Conservation (phyloP, 2,797 vertebrate species). For the Coreius guichenoti region DNA sequence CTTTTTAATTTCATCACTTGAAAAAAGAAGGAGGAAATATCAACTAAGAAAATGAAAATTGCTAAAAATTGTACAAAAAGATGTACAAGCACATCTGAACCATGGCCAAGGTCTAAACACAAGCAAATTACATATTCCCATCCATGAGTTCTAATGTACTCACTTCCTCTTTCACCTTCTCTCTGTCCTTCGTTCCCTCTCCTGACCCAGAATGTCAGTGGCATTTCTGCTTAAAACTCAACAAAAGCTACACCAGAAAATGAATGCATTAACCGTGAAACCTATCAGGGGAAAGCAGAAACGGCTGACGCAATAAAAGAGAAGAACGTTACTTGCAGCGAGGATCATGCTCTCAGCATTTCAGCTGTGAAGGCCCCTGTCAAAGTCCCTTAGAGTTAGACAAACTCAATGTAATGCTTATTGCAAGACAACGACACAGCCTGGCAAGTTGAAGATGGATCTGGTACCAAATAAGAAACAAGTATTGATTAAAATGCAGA, state of each 20-base stretch:
- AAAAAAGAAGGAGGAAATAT: not conserved
- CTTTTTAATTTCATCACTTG: not conserved
- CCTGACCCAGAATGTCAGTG: conserved; percentile 18
- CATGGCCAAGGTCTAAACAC: conserved; percentile 2
- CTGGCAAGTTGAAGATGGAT: conserved; percentile 57
- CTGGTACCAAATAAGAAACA: conserved; percentile 43
- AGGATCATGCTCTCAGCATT: conserved; percentile 66
- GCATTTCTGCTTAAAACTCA: conserved; percentile 32
- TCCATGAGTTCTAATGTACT: not conserved
- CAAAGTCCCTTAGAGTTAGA: conserved; percentile 64
- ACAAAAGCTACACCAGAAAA: conserved; percentile 48
- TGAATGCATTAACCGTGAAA: conserved; percentile 47
- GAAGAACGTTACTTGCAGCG: conserved; percentile 60
- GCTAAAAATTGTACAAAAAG: no score
- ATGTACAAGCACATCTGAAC: not conserved
- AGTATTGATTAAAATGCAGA: conserved; percentile 44
- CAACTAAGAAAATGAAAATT: not conserved
- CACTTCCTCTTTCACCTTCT: not conserved
- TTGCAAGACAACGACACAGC: conserved; percentile 8
- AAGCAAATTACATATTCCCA: not conserved
- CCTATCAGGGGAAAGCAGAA: conserved; percentile 50
- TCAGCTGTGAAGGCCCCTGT: conserved; percentile 70
- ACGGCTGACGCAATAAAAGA: conserved; percentile 66
- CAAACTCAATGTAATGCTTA: not conserved
- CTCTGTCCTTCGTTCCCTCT: conserved; percentile 3